Evolutionary conservation across 2,888 invertebrate species (phyloP), one percentile per base, ranked within the genome.

Genomic region (Drosophila pseudotalamancana): DNA sequence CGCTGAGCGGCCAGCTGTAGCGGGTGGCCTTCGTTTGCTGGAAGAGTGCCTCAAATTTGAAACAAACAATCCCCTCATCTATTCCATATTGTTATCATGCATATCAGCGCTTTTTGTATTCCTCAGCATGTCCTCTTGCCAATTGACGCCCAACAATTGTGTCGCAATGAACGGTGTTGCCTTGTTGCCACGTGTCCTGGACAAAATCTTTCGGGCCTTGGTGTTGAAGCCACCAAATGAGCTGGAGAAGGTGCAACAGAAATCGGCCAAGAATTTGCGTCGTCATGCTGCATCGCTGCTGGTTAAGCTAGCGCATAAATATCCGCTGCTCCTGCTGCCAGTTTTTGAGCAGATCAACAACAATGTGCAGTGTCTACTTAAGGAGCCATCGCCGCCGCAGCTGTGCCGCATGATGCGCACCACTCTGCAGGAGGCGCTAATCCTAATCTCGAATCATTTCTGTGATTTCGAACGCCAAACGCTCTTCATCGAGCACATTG

Each of bases 41-140:
- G 95, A 96, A 90, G 93, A 95, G 76, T 97, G 97, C 89, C 93
- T 98, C 54, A 93, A 93, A 25, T 94, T 95, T 87, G 93, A 95
- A 59, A 96, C 96, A 0, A 93, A 93, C 54, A 96, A 97, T 91
- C 96, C 98, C 1, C 92, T 96, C 67, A 93, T 97, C 49, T 92
- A 96, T 19, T 98, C 98, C 0, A 94, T 96, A 46, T 91, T 97
- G 55, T 92, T 98, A n/a, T 98, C 98, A 0, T 97, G 97, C 91
- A 95, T 98, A 73, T 98, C 98, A 1, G 96, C 97, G 0, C 93
- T 98, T 2, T 97, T 98, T 90, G 96, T 97, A 23, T 98, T 97
- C 92, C 93, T 98, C 18, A 96, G 96, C 87, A 96, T 97, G 94
- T 96, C 96, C 0, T 96, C 96, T 32, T 96, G 96, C 78, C 96